Conservation (phyloP, 2,113 vertebrate genomes). For the Columba livia region DNA sequence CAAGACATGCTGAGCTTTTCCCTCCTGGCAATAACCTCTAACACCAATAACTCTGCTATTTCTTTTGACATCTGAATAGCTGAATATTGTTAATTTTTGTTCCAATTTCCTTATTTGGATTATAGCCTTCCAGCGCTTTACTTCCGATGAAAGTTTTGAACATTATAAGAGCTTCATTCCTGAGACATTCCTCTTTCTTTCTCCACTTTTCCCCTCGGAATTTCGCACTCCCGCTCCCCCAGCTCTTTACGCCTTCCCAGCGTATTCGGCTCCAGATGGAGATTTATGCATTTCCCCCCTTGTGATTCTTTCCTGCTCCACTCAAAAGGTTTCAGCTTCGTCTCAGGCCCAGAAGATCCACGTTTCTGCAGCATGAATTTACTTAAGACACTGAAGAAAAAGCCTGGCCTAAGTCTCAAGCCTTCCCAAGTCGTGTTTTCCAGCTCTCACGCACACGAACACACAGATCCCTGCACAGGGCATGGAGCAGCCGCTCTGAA, state of each 20-base stretch:
- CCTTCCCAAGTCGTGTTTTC: neutral
- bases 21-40: conserved; percentile 62
- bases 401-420: neutral
- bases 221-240: neutral
- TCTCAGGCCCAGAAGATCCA: conserved; percentile 40
- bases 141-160: neutral
- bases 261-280: conserved; percentile 39
- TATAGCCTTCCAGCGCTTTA: conserved; percentile 25
- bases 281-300: conserved; percentile 49
- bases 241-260: neutral
- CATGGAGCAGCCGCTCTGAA: neutral
- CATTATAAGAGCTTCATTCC: conserved; percentile 19
- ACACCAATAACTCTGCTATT: conserved; percentile 48
- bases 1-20: conserved; percentile 22
- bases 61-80: conserved; percentile 38
- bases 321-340: conserved; percentile 17
- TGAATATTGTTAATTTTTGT: conserved; percentile 56
- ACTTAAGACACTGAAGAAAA: neutral
- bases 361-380: neutral
- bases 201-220: neutral
- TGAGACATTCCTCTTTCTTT: conserved; percentile 59
- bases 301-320: conserved; percentile 35
- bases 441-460: neutral
- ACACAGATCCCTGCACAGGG: neutral
- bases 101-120: conserved; percentile 48